Evolutionary conservation across 2,797 vertebrate species (phyloP), one percentile per base, ranked within the genome.

Genomic region (Clarias pachynema): DNA sequence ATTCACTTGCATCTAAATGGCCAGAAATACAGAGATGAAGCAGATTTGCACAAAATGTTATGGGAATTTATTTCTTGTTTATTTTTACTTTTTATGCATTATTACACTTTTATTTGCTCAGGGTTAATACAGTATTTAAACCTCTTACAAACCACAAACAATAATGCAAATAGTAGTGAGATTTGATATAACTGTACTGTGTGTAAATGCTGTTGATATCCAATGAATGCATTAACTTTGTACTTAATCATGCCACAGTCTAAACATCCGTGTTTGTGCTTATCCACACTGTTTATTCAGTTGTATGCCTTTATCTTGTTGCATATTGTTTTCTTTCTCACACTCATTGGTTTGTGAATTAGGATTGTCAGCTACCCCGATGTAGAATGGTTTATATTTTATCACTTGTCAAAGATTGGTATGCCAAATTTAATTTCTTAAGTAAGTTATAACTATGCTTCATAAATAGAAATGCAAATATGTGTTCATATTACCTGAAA

Each of bases 181-280:
- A 26, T 34, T 40, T 40, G 22, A 34, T 69, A 29, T 70, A 66
- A 18, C n/a, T 81, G 4, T 53, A 6, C 34, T 49, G 53, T 59
- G 16, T 34, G 57, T 20, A n/a, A 15, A 24, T 22, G 0, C 7
- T 49, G 29, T 20, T 59, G 53, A 72, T 82, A 57, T 14, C 31
- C 26, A 37, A 20, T 40, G 12, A 82, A 60, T 37, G 34, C 59
- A 37, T 9, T 49, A 31, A 2, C 8, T 8, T 31, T 44, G 59
- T 31, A 62, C 29, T 34, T 5, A 34, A 56, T 74, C 69, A 53
- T 56, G 26, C 26, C 20, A 65, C 10, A 31, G 40, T 84, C 29
- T 53, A 66, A 77, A 84, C 72, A 84, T 29, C 20, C 66, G 72
- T 26, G 24, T 31, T n/a, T 22, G 26, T 31, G 26, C 40, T 84